A percentile compares a stretch with the other conserved stretches of the same genome.
phyloP scores from a whole-genome alignment of 2,888 invertebrate genomes.

The Machimus atricapillus region DNA sequence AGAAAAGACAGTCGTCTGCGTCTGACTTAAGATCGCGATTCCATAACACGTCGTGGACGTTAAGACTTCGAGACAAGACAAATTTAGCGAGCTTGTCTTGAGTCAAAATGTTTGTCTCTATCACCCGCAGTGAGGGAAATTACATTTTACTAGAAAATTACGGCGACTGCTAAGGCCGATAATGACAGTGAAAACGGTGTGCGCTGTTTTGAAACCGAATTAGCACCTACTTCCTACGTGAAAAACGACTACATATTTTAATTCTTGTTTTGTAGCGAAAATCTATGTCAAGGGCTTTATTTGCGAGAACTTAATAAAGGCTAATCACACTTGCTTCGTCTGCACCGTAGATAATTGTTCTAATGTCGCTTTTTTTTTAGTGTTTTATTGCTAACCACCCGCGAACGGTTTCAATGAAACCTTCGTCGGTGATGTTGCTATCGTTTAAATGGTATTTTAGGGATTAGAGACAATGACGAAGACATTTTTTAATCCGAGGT shows the following conservation, averaged over 20 bases:
- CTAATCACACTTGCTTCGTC: not conserved
- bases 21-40: not conserved
- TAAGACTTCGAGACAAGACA: not conserved
- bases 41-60: not conserved
- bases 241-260: not conserved
- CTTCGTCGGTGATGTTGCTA: not conserved
- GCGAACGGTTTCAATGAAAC: not conserved
- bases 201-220: not conserved
- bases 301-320: not conserved
- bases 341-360: not conserved
- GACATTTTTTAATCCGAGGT: not conserved
- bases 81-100: not conserved
- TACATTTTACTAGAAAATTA: not conserved
- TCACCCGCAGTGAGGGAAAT: not conserved
- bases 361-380: not conserved
- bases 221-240: not conserved
- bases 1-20: not conserved
- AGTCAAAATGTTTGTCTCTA: not conserved
- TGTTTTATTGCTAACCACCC: not conserved
- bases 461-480: not conserved
- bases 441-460: not conserved
- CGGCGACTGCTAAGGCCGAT: not conserved
- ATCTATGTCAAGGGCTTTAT: not conserved
- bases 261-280: not conserved
- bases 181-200: not conserved